A percentile compares a stretch with the other conserved stretches of the same genome.
These are phyloP conservation scores for Brachionus plicatilis DNA, from an alignment of 1,140 invertebrate species.

Conservation along the genomic window DNA sequence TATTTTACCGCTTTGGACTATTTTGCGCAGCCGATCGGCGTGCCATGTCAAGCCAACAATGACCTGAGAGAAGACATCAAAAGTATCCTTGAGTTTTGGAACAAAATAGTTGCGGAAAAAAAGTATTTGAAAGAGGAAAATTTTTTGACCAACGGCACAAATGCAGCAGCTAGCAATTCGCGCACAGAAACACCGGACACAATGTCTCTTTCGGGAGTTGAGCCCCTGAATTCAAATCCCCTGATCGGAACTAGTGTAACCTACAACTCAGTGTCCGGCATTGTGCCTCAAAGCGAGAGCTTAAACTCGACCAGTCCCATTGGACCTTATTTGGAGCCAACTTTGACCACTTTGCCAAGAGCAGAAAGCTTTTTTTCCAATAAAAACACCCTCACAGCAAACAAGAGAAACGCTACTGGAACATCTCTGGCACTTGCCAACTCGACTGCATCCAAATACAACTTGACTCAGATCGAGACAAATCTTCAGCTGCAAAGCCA, in stretches of 20 bases:
- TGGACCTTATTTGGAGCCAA: neutral
- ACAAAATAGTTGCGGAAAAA: slow-evolving; percentile 88
- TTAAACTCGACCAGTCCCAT: neutral
- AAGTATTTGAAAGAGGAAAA: slow-evolving; percentile 73
- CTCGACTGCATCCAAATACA: neutral
- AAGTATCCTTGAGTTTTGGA: slow-evolving; percentile 88
- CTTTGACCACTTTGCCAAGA: neutral
- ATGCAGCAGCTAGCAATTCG: neutral
- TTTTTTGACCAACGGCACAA: neutral
- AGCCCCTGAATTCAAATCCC: neutral
- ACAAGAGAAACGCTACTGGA: neutral
- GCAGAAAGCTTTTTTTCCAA: neutral
- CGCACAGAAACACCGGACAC: neutral
- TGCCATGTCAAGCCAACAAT: slow-evolving; percentile 70
- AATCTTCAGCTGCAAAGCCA: slow-evolving; percentile 18
- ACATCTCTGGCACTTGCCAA: neutral
- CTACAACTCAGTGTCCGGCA: slow-evolving; percentile 27
- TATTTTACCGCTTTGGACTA: slow-evolving; percentile 91
- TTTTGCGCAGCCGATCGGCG: slow-evolving; percentile 62
- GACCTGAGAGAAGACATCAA: slow-evolving; percentile 81
- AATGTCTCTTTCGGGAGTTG: neutral
- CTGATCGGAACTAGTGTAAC: neutral
- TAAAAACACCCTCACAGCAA: slow-evolving; percentile 11
- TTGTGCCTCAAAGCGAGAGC: neutral
- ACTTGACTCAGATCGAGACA: neutral